Evolutionary conservation across 1,140 invertebrate species (phyloP).

Genomic region (Zaprionus kolodkinae): DNA sequence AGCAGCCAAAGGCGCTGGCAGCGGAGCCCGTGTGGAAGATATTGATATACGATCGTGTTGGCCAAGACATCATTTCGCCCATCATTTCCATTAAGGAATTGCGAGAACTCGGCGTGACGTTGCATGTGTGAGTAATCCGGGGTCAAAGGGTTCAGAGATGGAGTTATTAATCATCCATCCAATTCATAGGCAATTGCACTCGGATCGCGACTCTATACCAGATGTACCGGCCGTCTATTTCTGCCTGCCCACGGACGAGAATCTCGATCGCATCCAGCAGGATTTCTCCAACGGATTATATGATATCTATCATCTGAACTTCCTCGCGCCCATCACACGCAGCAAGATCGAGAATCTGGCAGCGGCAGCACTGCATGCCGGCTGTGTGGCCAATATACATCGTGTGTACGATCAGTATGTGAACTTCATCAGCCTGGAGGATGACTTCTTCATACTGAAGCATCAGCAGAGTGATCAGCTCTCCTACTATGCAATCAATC

Average conservation of each 20-base stretch:
- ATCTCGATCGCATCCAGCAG: constrained; percentile 96
- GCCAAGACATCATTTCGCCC: constrained; percentile 99
- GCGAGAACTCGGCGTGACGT: constrained; percentile 97
- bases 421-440: constrained; percentile 99
- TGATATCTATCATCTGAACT: constrained; percentile 98
- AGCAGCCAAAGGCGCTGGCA: constrained; percentile 89
- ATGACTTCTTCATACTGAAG: constrained; percentile 97
- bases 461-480: constrained; percentile 95
- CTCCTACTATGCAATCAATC: constrained; percentile 98
- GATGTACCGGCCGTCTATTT: constrained; percentile 99
- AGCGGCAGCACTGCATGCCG: constrained; percentile 93
- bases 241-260: constrained; percentile 98
- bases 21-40: constrained; percentile 97
- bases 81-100: constrained; percentile 98
- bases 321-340: constrained; percentile 97
- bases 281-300: constrained; percentile 96
- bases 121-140: constrained; percentile 93
- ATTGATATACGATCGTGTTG: constrained; percentile 97
- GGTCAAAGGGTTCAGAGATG: too few relatives aligned
- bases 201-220: constrained; percentile 97
- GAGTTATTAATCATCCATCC: background rate
- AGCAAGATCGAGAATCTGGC: constrained; percentile 98
- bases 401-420: constrained; percentile 99
- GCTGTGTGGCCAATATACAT: constrained; percentile 94
- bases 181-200: constrained; percentile 91